phyloP scores from a whole-genome alignment of 92 coral and sea anemone species.

The Parazoanthus swiftii region DNA sequence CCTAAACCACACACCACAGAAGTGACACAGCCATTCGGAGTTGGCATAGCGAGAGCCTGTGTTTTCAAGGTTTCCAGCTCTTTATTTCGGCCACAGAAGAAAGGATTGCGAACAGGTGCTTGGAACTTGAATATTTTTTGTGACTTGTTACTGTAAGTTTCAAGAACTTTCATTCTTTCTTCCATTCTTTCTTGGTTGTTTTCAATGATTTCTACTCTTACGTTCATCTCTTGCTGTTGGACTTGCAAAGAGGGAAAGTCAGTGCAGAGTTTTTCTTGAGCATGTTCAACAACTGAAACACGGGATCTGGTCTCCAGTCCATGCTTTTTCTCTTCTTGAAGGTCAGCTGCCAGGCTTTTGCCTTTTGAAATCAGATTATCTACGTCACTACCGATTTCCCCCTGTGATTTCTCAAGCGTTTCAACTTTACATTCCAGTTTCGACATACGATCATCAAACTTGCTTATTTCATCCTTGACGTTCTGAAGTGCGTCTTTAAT shows the following conservation, averaged over 20 bases:
- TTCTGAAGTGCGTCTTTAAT: conserved; percentile 57
- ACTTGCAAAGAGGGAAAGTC: neutral
- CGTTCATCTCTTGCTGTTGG: neutral
- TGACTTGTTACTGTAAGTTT: neutral
- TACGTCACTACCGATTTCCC: conserved; percentile 18
- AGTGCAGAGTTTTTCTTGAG: neutral
- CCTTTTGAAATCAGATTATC: neutral
- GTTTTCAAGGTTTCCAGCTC: conserved; percentile 50
- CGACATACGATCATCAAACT: conserved; percentile 31
- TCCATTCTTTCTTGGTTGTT: conserved; percentile 37
- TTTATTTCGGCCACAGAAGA: conserved; percentile 62
- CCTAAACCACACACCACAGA: conserved; percentile 82
- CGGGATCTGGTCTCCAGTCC: conserved; percentile 10
- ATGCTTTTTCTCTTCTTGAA: neutral
- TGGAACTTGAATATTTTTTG: conserved; percentile 40
- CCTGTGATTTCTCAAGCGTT: conserved; percentile 23
- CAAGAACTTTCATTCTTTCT: conserved; percentile 46
- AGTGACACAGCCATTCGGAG: conserved; percentile 33
- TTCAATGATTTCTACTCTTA: conserved; percentile 33
- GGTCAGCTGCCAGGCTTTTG: conserved; percentile 15
- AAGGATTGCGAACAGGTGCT: conserved; percentile 59
- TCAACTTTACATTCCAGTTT: conserved; percentile 18
- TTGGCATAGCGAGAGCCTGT: conserved; percentile 23
- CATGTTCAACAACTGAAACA: conserved; percentile 32
- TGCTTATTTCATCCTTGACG: conserved; percentile 49